Evolutionary conservation across 2,888 invertebrate genomes (phyloP), one percentile per base, ranked within the genome.

Genomic region (Eurytoma adleriae): DNA sequence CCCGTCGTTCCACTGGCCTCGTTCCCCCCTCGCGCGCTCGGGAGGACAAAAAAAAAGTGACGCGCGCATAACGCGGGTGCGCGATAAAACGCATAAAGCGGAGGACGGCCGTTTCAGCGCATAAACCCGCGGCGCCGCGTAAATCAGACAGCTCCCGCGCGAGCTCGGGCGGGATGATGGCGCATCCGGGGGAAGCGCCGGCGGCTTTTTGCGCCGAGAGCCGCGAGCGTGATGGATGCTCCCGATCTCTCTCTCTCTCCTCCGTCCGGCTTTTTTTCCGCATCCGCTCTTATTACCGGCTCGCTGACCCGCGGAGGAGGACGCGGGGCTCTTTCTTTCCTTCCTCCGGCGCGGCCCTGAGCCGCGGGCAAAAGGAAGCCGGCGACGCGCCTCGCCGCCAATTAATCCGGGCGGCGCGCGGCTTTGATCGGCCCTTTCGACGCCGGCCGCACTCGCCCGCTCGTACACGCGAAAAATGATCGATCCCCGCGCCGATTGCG

Each of bases 201-300:
- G 59, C 50, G 16, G 72, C 56, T 24, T 50, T 48, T 64, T 52
- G 54, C 54, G 5, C 62, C 62, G 20, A 56, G 73, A 48, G n/a
- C 52, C 16, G 66, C 27, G 14, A n/a, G 16, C n/a, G 54, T 27
- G 61, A n/a, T 18, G 7, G 57, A 59, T 13, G 3, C n/a, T 59
- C 18, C 20, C 52, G 27, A 40, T 40, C 75, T 59, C 72, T 20
- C 78, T 59, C 13, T 67, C 18, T 13, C 57, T 57, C 52, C 59
- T 40, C 30, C 2, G 13, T 14, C 18, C 14, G 16, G 14, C 20
- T 48, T 20, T 27, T 54, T 4, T 54, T 54, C 54, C 16, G 54
- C 18, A 71, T 72, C 40, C 61, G 72, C 61, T 78, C 78, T 72
- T 78, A 72, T 78, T 78, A 61, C 61, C 72, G 18, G 54, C 78